phyloP scores from a whole-genome alignment of 2,888 invertebrate species.

The Metopia argyrocephala region DNA sequence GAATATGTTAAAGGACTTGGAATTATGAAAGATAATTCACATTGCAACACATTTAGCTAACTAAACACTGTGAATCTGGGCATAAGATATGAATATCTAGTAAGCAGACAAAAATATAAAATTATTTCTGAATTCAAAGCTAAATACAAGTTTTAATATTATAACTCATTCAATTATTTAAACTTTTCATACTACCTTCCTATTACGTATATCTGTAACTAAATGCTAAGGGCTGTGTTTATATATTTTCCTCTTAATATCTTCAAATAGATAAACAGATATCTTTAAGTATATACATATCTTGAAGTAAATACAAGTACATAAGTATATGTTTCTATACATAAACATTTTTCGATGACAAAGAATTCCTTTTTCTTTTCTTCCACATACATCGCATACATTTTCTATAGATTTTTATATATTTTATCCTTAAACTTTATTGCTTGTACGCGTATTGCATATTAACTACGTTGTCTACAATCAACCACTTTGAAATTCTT shows the following conservation, averaged over 20 bases:
- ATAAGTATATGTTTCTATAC: no score
- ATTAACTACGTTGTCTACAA: not conserved
- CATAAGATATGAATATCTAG: no score
- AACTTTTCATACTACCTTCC: not conserved
- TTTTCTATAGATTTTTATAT: not conserved
- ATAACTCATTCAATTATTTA: not conserved
- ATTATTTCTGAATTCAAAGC: no score
- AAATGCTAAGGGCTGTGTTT: not conserved
- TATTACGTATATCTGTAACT: not conserved
- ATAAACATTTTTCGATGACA: not conserved
- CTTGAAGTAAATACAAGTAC: not conserved
- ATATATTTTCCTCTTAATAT: not conserved
- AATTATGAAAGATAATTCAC: no score
- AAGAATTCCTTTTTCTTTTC: not conserved
- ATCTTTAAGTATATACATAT: not conserved
- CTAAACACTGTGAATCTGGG: no score
- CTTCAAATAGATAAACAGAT: not conserved
- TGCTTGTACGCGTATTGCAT: not conserved
- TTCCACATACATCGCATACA: not conserved
- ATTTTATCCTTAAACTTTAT: not conserved
- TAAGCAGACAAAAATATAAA: no score
- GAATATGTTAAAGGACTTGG: no score
- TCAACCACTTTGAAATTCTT: slow-evolving; percentile 1
- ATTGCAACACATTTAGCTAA: no score
- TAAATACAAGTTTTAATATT: not conserved